Percentiles rank a stretch among this genome's conserved stretches.
These are phyloP conservation scores for Myotis brandtii DNA, from an alignment of 2,113 vertebrate species.

Conservation along the genomic window DNA sequence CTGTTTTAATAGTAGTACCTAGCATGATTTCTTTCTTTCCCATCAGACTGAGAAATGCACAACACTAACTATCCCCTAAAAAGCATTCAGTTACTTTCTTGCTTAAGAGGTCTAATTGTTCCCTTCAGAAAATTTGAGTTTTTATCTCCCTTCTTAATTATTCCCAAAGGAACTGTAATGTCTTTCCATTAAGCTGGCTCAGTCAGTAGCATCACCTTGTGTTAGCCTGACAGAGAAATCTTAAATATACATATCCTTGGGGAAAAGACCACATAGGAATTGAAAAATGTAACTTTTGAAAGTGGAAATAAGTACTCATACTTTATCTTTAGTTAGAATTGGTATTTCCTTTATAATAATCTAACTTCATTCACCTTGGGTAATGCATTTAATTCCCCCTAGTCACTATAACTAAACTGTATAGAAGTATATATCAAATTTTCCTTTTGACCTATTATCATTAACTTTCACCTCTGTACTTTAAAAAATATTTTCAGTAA, in stretches of 20 bases:
- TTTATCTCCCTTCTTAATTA: background rate
- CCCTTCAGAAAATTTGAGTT: background rate
- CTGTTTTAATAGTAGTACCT: background rate
- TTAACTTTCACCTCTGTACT: conserved; percentile 8
- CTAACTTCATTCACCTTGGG: background rate
- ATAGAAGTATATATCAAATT: background rate
- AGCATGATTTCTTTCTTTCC: background rate
- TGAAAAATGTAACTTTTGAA: background rate
- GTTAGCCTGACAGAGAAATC: background rate
- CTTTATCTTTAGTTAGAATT: background rate
- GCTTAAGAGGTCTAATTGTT: background rate
- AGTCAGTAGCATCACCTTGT: background rate
- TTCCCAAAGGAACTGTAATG: background rate
- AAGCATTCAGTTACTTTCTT: background rate
- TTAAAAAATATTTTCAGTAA: conserved; percentile 41
- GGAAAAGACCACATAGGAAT: background rate
- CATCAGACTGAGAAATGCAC: background rate
- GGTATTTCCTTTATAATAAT: background rate
- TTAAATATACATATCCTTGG: background rate
- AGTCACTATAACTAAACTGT: background rate
- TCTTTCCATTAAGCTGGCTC: background rate
- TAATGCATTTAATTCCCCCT: background rate
- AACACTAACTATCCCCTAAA: background rate
- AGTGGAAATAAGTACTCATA: background rate
- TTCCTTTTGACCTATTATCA: conserved; percentile 38